Evolutionary conservation across 2,113 vertebrate genomes (phyloP).

Genomic region (Caracal caracal): DNA sequence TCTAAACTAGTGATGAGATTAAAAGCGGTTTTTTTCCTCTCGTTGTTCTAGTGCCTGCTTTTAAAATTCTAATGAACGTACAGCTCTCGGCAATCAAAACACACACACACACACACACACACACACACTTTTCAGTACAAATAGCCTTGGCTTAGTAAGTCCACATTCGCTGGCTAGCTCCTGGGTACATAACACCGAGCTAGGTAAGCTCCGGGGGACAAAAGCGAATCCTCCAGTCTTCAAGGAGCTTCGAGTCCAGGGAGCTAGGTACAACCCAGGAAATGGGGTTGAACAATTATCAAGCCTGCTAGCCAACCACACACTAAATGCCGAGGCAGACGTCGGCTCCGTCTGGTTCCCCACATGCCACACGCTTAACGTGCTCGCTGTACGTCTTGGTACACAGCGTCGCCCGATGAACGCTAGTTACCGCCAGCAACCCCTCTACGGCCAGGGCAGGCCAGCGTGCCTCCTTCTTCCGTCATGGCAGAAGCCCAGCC

Average conservation of each 20-base stretch:
- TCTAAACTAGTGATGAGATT: neutral
- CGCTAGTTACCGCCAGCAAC: rapidly evolving
- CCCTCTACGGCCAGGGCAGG: neutral
- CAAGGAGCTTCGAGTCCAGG: neutral
- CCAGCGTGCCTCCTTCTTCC: neutral
- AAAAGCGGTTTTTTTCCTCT: neutral
- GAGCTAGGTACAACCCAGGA: neutral
- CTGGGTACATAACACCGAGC: neutral
- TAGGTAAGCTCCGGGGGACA: neutral
- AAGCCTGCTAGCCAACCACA: neutral
- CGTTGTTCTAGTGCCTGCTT: neutral
- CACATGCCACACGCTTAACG: rapidly evolving
- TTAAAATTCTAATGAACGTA: neutral
- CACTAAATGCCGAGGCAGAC: too few species aligned
- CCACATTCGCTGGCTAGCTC: neutral
- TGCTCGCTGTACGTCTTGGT: too few species aligned
- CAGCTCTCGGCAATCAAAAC: neutral
- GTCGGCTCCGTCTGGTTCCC: neutral
- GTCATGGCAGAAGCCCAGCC: neutral
- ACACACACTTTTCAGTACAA: neutral
- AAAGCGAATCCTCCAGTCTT: neutral
- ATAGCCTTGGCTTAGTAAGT: neutral
- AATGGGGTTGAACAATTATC: neutral
- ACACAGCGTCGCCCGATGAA: rapidly evolving
- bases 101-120: neutral